Base-by-base conservation (phyloP, 1,140 invertebrate species). In the Caenorhabditis remanei region DNA sequence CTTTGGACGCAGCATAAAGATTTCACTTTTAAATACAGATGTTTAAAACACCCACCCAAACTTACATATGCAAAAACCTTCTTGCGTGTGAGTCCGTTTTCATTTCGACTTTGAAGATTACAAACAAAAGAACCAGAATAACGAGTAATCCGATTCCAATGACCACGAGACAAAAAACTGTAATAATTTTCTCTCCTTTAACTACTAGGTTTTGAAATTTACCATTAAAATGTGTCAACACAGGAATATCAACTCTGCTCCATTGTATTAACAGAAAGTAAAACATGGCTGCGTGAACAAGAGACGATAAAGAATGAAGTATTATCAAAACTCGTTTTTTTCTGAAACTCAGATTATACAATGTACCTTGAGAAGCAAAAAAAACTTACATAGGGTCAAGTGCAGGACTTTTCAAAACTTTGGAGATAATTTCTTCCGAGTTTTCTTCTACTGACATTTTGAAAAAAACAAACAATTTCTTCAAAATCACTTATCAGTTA, bases 61-160 rank as follows among this genome's bases (percentile, higher is more conserved):
- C 61, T 40, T 65, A 71, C 65, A 71, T 71, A 19, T 71, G 65
- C 46, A 71, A 71, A 16, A 71, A 71, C 9, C 65, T 40, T 71
- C 41, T 71, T 43, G 65, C 65, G 46, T 71, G 65, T n/a, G 65
- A 14, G 21, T 71, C 65, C 14, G 8, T 71, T 43, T 46, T 71
- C 16, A 24, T 71, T 19, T 71, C 65, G 13, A 46, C 5, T 16
- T 19, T 4, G 8, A 71, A 71, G 8, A 71, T 71, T 16, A 43
- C 24, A 7, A 71, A 46, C 24, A 71, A 19, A 19, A 71, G 41
- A 4, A 16, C 41, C 2, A 71, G 24, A n/a, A 71, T 71, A 46
- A 71, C 46, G 0, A 46, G 4, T 4, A 71, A 19, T 46, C 40
- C 65, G 5, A 71, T 46, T 46, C 65, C 65, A 71, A 71, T 71